Evolutionary conservation across 2,888 invertebrate genomes (phyloP).

Genomic region (Monochamus alternatus): DNA sequence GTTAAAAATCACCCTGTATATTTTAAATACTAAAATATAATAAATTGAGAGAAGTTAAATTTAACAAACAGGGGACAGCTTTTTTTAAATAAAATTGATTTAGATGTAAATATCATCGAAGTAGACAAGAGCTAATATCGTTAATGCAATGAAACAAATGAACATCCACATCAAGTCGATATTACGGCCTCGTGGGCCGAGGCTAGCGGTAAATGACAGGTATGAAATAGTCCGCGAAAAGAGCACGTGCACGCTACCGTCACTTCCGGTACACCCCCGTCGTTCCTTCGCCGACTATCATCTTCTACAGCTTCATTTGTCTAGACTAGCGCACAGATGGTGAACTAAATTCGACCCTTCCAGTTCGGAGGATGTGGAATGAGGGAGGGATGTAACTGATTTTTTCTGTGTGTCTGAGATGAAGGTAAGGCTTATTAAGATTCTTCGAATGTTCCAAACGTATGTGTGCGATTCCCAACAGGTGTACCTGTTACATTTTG

Average conservation of each 20-base stretch:
- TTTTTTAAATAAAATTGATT: constrained; percentile 12
- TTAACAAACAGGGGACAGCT: background rate
- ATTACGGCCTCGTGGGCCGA: constrained; percentile 55
- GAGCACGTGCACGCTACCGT: constrained; percentile 64
- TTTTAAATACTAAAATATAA: too few species aligned
- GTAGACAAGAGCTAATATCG: constrained; percentile 31
- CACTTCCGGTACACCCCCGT: constrained; percentile 58
- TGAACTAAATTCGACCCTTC: constrained; percentile 21
- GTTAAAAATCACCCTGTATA: too few species aligned
- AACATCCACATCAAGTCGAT: constrained; percentile 51
- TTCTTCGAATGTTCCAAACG: too few species aligned
- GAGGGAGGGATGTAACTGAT: background rate
- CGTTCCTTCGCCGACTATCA: constrained; percentile 34
- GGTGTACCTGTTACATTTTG: too few species aligned
- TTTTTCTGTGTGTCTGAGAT: background rate
- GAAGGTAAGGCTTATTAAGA: background rate
- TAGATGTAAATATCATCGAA: constrained; percentile 23
- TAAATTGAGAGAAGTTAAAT: too few species aligned
- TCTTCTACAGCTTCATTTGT: constrained; percentile 40
- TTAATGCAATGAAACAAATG: constrained; percentile 40
- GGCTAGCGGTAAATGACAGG: constrained; percentile 64
- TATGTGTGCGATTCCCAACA: too few species aligned
- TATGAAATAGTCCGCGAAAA: constrained; percentile 63
- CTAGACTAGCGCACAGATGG: constrained; percentile 33
- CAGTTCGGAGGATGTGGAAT: background rate